A percentile compares a stretch with the other conserved stretches of the same genome.
Conservation (phyloP, 2,797 vertebrate genomes). For the Botia almorhae region DNA sequence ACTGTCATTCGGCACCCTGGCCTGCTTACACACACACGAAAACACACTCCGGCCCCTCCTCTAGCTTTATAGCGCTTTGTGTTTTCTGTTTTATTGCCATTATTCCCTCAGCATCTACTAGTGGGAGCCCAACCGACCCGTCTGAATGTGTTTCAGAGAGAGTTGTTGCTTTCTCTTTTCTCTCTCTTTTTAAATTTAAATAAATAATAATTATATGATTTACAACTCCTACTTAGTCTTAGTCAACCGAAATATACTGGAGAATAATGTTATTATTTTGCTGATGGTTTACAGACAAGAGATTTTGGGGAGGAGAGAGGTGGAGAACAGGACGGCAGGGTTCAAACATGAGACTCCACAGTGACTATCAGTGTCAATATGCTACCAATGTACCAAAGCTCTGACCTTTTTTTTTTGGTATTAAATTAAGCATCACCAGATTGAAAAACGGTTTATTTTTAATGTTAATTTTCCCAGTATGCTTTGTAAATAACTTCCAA, state of each 20-base stretch:
- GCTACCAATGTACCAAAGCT: no score
- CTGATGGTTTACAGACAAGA: no score
- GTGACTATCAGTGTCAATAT: no score
- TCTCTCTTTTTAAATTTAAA: background rate
- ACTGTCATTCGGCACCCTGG: slow-evolving; percentile 72
- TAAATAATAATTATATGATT: no score
- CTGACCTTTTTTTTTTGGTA: background rate
- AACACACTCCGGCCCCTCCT: slow-evolving; percentile 54
- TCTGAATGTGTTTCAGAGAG: slow-evolving; percentile 14
- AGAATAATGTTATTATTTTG: no score
- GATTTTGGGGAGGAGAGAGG: no score
- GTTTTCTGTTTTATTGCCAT: slow-evolving; percentile 67
- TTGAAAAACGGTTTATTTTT: background rate
- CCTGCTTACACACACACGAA: slow-evolving; percentile 43
- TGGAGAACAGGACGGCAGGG: no score
- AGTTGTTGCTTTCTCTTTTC: background rate
- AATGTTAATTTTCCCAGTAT: background rate
- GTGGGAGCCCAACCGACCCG: slow-evolving; percentile 72
- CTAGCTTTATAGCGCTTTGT: slow-evolving; percentile 64
- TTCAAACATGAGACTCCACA: no score
- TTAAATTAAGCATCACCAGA: no score
- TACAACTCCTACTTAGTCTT: background rate
- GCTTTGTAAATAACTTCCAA: background rate
- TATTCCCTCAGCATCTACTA: slow-evolving; percentile 71
- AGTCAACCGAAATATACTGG: background rate